Evolutionary conservation across 2,888 invertebrate species (phyloP).

Genomic region (Drosophila cracens): DNA sequence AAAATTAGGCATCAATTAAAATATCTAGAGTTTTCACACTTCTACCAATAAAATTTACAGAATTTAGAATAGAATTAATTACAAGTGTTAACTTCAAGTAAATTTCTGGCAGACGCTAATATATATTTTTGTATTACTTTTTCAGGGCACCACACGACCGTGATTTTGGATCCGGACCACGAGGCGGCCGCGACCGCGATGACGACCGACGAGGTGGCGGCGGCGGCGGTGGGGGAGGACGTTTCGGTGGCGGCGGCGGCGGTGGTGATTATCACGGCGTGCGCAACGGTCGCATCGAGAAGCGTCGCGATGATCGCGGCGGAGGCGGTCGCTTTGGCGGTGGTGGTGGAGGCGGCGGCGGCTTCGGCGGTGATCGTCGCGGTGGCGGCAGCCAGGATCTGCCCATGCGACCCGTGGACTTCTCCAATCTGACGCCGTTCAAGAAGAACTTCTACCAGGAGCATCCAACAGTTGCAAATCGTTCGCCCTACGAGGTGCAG

Average conservation of each 20-base stretch:
- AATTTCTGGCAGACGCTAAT: not conserved
- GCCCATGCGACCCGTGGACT: slow-evolving; percentile 91
- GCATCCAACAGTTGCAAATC: slow-evolving; percentile 88
- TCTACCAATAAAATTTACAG: no score
- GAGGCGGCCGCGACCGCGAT: slow-evolving; percentile 89
- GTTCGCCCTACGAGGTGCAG: slow-evolving; percentile 90
- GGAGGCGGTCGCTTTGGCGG: slow-evolving; percentile 90
- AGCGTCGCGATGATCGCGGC: slow-evolving; percentile 85
- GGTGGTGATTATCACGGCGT: slow-evolving; percentile 89
- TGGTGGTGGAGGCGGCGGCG: slow-evolving; percentile 92
- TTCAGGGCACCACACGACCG: slow-evolving; percentile 84
- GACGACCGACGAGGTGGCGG: slow-evolving; percentile 86
- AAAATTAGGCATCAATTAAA: not conserved
- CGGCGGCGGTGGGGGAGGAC: slow-evolving; percentile 48
- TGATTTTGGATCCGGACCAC: slow-evolving; percentile 80
- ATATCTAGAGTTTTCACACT: not conserved
- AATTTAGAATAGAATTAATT: no score
- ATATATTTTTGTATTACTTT: not conserved
- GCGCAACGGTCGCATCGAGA: slow-evolving; percentile 82
- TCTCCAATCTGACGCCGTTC: slow-evolving; percentile 88
- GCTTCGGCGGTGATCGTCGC: slow-evolving; percentile 75
- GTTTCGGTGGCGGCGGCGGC: slow-evolving; percentile 88
- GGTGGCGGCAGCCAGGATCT: slow-evolving; percentile 89
- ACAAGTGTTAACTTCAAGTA: not conserved
- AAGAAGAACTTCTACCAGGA: slow-evolving; percentile 94